Percentiles rank a stretch among this genome's conserved stretches.
Evolutionary conservation across 2,113 vertebrate genomes (phyloP).

Genomic region (Neolamprologus fasciatus): DNA sequence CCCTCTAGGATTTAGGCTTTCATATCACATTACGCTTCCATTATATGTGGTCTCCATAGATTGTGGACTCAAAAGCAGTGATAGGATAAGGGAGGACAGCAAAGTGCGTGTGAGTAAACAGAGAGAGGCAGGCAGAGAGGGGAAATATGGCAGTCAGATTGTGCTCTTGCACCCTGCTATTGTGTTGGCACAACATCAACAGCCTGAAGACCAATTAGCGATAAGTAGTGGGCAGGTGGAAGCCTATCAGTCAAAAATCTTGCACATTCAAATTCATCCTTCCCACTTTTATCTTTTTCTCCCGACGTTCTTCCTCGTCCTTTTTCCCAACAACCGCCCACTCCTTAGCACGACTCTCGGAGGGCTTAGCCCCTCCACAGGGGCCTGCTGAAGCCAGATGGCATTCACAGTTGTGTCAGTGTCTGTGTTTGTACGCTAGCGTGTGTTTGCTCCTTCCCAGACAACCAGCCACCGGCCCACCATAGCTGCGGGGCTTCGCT

Average conservation of each 20-base stretch:
- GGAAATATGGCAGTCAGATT: slow-evolving; percentile 14
- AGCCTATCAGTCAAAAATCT: not conserved
- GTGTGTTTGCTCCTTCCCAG: slow-evolving; percentile 11
- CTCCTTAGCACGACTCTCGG: not conserved
- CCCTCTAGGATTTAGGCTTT: slow-evolving; percentile 5
- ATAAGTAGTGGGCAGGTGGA: slow-evolving; percentile 37
- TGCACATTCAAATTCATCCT: not conserved
- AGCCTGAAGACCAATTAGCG: slow-evolving; percentile 45
- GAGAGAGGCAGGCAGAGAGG: not conserved
- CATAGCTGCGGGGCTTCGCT: slow-evolving; percentile 13
- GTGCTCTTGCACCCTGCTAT: not conserved
- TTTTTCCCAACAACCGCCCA: not conserved
- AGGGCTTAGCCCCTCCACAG: not conserved
- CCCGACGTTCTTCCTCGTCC: not conserved
- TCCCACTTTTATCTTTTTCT: not conserved
- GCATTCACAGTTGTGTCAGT: slow-evolving; percentile 7
- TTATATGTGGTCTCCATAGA: not conserved
- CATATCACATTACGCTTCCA: slow-evolving; percentile 2
- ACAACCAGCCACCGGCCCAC: slow-evolving; percentile 10
- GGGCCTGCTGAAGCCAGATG: slow-evolving; percentile 39
- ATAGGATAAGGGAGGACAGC: not conserved
- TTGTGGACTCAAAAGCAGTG: not conserved
- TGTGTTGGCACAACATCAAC: slow-evolving; percentile 32
- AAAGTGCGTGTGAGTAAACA: not conserved
- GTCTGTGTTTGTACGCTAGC: slow-evolving; percentile 14